Percentiles rank a stretch among this genome's conserved stretches.
These are phyloP conservation scores for Melanophora roralis DNA, from an alignment of 2,888 invertebrate genomes.

Conservation along the genomic window DNA sequence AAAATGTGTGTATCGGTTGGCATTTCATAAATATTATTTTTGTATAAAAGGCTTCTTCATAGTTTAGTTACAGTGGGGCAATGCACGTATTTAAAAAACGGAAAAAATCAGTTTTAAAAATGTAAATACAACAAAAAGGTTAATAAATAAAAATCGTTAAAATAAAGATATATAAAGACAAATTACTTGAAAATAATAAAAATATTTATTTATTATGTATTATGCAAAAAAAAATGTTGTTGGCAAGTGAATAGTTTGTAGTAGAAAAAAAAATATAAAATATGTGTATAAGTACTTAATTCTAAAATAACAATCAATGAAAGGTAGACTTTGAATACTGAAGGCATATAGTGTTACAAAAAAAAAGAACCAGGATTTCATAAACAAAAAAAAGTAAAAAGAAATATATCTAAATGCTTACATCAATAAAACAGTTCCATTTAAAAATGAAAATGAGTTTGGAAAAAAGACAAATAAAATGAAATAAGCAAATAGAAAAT, in stretches of 20 bases:
- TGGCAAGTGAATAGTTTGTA: conserved; percentile 52
- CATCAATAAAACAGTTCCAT: conserved; percentile 52
- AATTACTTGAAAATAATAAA: background rate
- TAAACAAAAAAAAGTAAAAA: conserved; percentile 41
- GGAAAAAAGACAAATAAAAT: conserved; percentile 16
- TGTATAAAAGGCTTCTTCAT: too few relatives aligned
- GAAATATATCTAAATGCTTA: too few relatives aligned
- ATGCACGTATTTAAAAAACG: conserved; percentile 1
- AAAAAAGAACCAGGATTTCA: conserved; percentile 31
- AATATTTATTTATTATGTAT: conserved; percentile 35
- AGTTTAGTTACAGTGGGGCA: background rate
- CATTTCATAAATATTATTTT: too few relatives aligned
- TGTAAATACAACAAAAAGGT: conserved; percentile 45
- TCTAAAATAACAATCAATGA: conserved; percentile 39
- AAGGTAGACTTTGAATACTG: conserved; percentile 15
- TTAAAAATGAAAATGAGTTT: background rate
- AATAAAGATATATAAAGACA: background rate
- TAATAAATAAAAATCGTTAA: conserved; percentile 27
- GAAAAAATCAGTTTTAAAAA: background rate
- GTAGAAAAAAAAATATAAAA: conserved; percentile 38
- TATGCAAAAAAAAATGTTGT: conserved; percentile 47
- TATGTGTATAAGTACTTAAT: too few relatives aligned
- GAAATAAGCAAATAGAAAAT: conserved; percentile 10
- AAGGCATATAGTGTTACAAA: conserved; percentile 22
- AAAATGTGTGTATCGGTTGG: too few relatives aligned